Percentiles rank a stretch among this genome's conserved stretches.
Conservation (phyloP, 2,797 vertebrate species). For the Meda fulgida region DNA sequence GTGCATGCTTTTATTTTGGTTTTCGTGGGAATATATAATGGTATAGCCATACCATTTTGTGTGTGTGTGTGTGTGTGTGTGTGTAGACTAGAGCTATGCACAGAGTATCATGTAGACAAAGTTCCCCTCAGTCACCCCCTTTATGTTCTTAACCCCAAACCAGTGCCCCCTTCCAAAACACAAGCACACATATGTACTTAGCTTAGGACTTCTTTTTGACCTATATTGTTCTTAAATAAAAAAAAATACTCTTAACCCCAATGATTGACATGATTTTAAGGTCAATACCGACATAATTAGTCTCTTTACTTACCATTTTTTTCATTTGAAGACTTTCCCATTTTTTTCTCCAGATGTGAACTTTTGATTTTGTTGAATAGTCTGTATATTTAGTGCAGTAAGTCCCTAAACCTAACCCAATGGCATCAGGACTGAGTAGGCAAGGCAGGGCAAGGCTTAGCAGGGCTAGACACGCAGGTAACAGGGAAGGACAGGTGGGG, state of each 20-base stretch:
- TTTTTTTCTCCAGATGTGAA: not conserved
- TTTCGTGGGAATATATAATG: constrained; percentile 22
- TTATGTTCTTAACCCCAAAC: constrained; percentile 24
- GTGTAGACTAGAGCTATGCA: constrained; percentile 16
- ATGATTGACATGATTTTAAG: not conserved
- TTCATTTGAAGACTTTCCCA: not conserved
- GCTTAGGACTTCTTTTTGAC: not conserved
- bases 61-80: not conserved
- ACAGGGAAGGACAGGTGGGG: not conserved
- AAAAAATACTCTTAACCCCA: not conserved
- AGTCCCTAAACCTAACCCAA: not conserved
- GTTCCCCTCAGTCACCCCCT: constrained; percentile 33
- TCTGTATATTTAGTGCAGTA: not conserved
- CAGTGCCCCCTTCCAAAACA: constrained; percentile 1
- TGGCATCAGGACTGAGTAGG: no score
- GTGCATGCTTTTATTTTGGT: constrained; percentile 28
- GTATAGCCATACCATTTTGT: constrained; percentile 7
- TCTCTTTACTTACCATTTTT: not conserved
- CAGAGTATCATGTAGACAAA: constrained; percentile 50
- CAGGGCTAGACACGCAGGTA: no score
- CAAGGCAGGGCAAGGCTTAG: no score
- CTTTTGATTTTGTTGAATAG: not conserved
- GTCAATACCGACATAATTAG: not conserved
- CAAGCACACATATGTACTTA: not conserved
- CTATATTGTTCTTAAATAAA: constrained; percentile 1